These are phyloP conservation scores for Tortrix viridana DNA, from an alignment of 2,888 invertebrate genomes.

Conservation along the genomic window DNA sequence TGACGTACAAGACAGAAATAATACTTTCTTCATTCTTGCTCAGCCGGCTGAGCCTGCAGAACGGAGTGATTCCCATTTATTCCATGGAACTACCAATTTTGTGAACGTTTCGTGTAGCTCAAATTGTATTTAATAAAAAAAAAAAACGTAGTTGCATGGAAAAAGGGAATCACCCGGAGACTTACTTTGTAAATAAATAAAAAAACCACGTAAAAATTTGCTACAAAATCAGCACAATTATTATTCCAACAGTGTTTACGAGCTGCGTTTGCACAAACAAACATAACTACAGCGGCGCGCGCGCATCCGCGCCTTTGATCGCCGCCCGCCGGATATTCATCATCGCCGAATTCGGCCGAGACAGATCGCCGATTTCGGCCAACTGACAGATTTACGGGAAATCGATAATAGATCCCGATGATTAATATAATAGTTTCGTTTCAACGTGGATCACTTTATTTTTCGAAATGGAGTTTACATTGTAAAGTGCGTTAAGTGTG, in stretches of 20 bases:
- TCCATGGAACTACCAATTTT: too few species aligned
- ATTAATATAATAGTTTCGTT: slow-evolving; percentile 17
- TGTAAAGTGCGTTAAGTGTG: not conserved
- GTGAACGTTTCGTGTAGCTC: too few species aligned
- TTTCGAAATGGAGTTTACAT: not conserved
- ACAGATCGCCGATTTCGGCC: slow-evolving; percentile 29
- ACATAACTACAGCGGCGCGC: slow-evolving; percentile 10
- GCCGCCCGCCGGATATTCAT: slow-evolving; percentile 32
- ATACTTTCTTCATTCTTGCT: too few species aligned
- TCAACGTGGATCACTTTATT: slow-evolving; percentile 4
- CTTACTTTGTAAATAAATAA: not conserved
- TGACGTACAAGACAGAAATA: too few species aligned
- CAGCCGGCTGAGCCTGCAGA: too few species aligned
- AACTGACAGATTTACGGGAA: slow-evolving; percentile 11
- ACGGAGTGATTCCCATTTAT: too few species aligned
- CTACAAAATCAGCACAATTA: slow-evolving; percentile 15
- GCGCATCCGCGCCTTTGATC: slow-evolving; percentile 33
- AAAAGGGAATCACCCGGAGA: too few species aligned
- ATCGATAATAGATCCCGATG: slow-evolving; percentile 23
- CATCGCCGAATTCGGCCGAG: slow-evolving; percentile 24
- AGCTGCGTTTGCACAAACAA: slow-evolving; percentile 22
- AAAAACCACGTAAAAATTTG: not conserved
- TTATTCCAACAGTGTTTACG: slow-evolving; percentile 27
- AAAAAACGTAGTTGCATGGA: too few species aligned
- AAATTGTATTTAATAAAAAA: too few species aligned